Base-by-base conservation (phyloP, 1,140 invertebrate genomes). In the Mercenaria mercenaria region DNA sequence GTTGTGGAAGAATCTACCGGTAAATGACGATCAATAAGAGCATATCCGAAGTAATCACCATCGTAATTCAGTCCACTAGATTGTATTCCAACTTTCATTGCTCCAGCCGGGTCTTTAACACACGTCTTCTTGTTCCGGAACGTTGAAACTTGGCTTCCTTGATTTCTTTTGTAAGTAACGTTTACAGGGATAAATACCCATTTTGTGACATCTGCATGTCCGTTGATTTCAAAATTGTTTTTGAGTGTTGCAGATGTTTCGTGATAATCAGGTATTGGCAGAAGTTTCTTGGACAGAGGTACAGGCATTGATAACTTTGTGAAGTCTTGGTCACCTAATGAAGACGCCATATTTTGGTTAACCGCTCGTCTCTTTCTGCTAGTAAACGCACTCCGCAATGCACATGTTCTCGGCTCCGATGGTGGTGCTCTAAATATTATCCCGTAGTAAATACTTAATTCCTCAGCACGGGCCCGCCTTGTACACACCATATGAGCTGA, bases 371-470 rank as follows among this genome's bases (percentile, higher is more conserved):
- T 37, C 11, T 13, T 34, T 32, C 39, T 15, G 23, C n/a, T 29
- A 29, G 69, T n/a, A n/a, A n/a, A n/a, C n/a, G n/a, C n/a, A n/a
- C n/a, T n/a, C n/a, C n/a, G n/a, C n/a, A n/a, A n/a, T n/a, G n/a
- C n/a, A n/a, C n/a, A n/a, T n/a, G n/a, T n/a, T n/a, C n/a, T n/a
- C n/a, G 26, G 10, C 69, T 87, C 84, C 4, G 84, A 6, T n/a
- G 84, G 84, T 23, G 84, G 84, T 52, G 69, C 84, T n/a, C 29
- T 8, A 32, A 87, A 87, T 18, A 4, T 67, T 64, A 74, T 72
- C 29, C 85, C 85, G 6, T 79, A 34, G 15, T 67, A 29, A 26
- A 80, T 11, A 11, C 6, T 41, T 23, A 74, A 52, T 20, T 23
- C 50, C 6, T 64, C 32, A 11, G 29, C n/a, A 32, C 74, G n/a